Evolutionary conservation across 1,140 invertebrate genomes (phyloP).

Genomic region (Brachionus koreanus): DNA sequence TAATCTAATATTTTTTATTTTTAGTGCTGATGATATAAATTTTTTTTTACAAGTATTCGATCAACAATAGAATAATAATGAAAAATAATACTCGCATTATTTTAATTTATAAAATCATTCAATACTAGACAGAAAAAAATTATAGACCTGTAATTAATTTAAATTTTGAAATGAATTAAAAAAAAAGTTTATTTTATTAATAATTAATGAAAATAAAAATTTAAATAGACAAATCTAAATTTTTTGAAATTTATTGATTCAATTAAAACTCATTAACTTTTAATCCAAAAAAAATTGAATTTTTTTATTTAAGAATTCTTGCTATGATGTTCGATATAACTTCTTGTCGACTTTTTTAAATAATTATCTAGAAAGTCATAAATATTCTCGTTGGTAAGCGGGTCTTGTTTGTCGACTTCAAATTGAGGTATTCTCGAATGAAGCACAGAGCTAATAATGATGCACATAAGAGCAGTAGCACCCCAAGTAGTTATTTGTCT

Average conservation of each 20-base stretch:
- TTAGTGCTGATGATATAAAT: too few species aligned
- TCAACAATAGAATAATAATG: too few species aligned
- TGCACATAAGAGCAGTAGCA: constrained; percentile 44
- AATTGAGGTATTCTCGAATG: constrained; percentile 33
- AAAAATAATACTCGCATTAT: too few species aligned
- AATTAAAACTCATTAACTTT: not conserved
- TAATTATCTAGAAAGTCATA: constrained; percentile 30
- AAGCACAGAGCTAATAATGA: not conserved
- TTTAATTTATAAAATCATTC: too few species aligned
- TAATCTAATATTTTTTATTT: too few species aligned
- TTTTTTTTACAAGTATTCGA: too few species aligned
- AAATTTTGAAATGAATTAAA: too few species aligned
- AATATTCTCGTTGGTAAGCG: constrained; percentile 9
- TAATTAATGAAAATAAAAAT: too few species aligned
- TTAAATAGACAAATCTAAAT: too few species aligned
- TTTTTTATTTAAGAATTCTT: not conserved
- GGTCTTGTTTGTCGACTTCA: not conserved
- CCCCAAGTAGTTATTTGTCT: constrained; percentile 45
- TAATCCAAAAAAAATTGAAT: not conserved
- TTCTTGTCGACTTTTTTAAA: not conserved
- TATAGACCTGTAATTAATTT: too few species aligned
- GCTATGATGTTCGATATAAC: not conserved
- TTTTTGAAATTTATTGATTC: not conserved
- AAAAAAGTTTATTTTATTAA: too few species aligned
- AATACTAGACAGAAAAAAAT: too few species aligned